These are phyloP conservation scores for Syngnathus scovelli DNA, from an alignment of 2,113 vertebrate genomes.

Conservation along the genomic window DNA sequence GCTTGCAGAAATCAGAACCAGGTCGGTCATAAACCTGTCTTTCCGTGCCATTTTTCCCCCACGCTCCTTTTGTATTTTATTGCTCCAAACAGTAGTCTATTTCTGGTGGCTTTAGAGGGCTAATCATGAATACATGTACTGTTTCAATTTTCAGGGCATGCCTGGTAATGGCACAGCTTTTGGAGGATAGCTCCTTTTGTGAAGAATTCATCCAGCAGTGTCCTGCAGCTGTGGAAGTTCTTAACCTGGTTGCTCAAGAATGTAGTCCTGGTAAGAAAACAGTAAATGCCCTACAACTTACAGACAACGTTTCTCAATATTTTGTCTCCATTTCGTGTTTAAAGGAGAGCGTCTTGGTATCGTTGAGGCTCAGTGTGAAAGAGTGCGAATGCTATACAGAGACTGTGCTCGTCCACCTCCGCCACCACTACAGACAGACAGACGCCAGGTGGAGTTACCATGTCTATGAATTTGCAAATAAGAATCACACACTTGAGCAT, in stretches of 20 bases:
- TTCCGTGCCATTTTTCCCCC: not conserved
- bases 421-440: constrained; percentile 88
- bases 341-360: constrained; percentile 88
- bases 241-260: constrained; percentile 95
- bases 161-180: constrained; percentile 96
- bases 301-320: not conserved
- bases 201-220: constrained; percentile 99
- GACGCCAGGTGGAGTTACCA: constrained; percentile 78
- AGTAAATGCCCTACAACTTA: not conserved
- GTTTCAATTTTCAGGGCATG: constrained; percentile 76
- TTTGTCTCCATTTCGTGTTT: not conserved
- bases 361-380: constrained; percentile 93
- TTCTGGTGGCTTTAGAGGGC: not conserved
- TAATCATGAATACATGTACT: not conserved
- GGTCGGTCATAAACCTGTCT: constrained; percentile 63
- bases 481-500: not conserved
- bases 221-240: constrained; percentile 93
- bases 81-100: not conserved
- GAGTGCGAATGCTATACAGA: constrained; percentile 91
- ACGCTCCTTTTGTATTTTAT: not conserved
- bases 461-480: not conserved
- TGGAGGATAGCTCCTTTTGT: constrained; percentile 98
- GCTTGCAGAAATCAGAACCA: constrained; percentile 94
- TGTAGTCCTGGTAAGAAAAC: constrained; percentile 87
- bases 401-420: constrained; percentile 95